A percentile compares a stretch with the other conserved stretches of the same genome.
Conservation (phyloP, 2,888 invertebrate genomes). For the Oscheius myriophilus region DNA sequence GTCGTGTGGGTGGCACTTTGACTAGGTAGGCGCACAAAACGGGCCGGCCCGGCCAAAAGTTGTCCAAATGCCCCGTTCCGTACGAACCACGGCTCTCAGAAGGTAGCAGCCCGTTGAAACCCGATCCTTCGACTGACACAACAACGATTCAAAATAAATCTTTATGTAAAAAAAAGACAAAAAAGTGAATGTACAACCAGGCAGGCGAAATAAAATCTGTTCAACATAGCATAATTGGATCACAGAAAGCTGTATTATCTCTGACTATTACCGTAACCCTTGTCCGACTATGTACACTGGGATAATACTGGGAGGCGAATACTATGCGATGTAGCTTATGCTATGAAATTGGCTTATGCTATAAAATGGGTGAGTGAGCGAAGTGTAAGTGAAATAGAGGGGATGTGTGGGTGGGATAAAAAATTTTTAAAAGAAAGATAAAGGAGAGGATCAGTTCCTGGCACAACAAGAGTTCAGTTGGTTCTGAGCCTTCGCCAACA, state of each 20-base stretch:
- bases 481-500: constrained; percentile 58
- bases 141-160: neutral
- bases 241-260: constrained; percentile 2
- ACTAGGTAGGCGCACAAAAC: too few relatives aligned
- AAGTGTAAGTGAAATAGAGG: constrained; percentile 10
- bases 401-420: constrained; percentile 3
- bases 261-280: constrained; percentile 2
- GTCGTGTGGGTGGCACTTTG: too few relatives aligned
- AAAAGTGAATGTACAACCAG: neutral
- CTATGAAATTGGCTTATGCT: constrained; percentile 26
- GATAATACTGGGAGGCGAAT: constrained; percentile 6
- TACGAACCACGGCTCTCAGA: too few relatives aligned
- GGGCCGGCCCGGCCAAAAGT: too few relatives aligned
- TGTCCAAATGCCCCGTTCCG: too few relatives aligned
- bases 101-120: too few relatives aligned
- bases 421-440: constrained; percentile 26
- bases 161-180: constrained; percentile 10
- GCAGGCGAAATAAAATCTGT: neutral
- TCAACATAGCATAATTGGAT: neutral
- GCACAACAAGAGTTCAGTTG: constrained; percentile 57
- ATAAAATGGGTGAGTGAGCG: constrained; percentile 30
- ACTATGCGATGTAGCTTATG: constrained; percentile 10
- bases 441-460: constrained; percentile 26
- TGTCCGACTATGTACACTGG: constrained; percentile 4
- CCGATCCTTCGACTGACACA: neutral